Evolutionary conservation across 2,797 vertebrate species (phyloP).

Genomic region (Mycteria americana): DNA sequence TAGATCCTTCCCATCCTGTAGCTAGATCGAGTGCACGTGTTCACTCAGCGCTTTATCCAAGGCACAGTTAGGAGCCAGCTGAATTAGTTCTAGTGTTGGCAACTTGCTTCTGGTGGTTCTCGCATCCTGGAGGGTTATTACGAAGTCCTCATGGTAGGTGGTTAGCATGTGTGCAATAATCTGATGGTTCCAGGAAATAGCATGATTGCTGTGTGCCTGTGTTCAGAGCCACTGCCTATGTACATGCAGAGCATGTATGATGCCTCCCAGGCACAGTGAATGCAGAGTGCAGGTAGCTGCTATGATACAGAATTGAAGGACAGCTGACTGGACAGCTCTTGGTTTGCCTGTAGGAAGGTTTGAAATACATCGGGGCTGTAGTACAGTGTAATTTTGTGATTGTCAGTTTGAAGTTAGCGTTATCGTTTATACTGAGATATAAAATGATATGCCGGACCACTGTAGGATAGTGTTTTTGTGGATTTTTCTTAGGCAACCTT

Average conservation of each 20-base stretch:
- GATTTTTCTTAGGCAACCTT: background rate
- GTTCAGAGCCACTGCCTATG: background rate
- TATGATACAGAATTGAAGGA: background rate
- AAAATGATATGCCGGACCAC: background rate
- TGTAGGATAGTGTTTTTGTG: background rate
- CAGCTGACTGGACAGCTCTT: background rate
- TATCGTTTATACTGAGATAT: background rate
- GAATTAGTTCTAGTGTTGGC: background rate
- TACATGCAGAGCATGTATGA: background rate
- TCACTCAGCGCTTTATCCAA: background rate
- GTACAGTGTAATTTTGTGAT: background rate
- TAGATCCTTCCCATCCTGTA: background rate
- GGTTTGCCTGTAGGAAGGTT: background rate
- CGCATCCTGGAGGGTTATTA: background rate
- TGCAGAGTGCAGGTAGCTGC: background rate
- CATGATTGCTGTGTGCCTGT: background rate
- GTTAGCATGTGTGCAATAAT: background rate
- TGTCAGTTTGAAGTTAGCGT: background rate
- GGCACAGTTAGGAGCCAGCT: background rate
- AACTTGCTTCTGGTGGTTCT: background rate
- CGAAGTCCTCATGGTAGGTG: background rate
- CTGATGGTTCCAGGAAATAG: background rate
- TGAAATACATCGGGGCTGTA: background rate
- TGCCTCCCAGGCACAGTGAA: background rate
- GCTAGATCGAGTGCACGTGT: fast-evolving